Evolutionary conservation across 2,113 vertebrate species (phyloP).

Genomic region (Charadrius vociferus): DNA sequence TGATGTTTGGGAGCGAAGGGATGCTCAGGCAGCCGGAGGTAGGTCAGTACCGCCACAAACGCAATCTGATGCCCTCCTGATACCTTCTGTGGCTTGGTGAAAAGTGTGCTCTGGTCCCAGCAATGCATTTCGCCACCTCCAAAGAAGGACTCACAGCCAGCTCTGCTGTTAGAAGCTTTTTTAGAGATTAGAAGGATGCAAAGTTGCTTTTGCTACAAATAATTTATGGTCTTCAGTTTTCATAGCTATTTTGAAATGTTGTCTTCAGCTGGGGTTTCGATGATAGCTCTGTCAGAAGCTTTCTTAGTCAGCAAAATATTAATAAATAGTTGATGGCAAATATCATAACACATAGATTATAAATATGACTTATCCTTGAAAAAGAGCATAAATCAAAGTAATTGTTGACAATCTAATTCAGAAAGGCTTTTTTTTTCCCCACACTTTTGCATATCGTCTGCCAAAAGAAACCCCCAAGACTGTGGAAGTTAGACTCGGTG

Average conservation of each 20-base stretch:
- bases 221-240: not conserved
- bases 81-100: not conserved
- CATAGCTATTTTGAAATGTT: not conserved
- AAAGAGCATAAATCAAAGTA: not conserved
- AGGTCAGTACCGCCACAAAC: rapidly evolving
- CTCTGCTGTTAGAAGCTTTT: not conserved
- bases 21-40: not conserved
- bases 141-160: rapidly evolving
- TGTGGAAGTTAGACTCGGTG: not conserved
- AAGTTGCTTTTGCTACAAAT: not conserved
- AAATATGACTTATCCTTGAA: not conserved
- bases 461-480: not conserved
- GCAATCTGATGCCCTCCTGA: not conserved
- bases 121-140: rapidly evolving
- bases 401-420: not conserved
- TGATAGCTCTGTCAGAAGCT: not conserved
- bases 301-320: not conserved
- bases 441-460: not conserved
- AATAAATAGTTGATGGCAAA: not conserved
- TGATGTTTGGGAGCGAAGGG: not conserved
- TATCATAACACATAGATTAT: not conserved
- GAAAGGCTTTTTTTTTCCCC: not conserved
- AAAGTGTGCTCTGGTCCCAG: not conserved
- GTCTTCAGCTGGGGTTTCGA: not conserved
- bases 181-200: not conserved